Conservation (phyloP, 1,140 invertebrate species). For the Phthorimaea operculella region DNA sequence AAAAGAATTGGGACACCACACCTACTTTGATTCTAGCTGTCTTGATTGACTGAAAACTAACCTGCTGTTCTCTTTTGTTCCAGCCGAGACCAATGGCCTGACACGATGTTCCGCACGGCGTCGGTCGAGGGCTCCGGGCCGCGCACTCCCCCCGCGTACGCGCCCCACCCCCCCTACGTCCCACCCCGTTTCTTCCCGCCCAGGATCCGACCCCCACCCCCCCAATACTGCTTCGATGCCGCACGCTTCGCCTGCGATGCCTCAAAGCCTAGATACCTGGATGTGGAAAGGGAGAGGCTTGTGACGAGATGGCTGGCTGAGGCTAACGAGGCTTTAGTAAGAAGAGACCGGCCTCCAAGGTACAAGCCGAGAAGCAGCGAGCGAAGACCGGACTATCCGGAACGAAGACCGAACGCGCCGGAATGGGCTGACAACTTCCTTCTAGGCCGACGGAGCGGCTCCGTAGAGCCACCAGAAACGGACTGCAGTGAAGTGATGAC, state of each 20-base stretch:
- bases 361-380: constrained; percentile 59
- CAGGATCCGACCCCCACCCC: constrained; percentile 53
- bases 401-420: constrained; percentile 51
- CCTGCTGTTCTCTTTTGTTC: constrained; percentile 23
- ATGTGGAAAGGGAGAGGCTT: constrained; percentile 58
- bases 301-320: constrained; percentile 66
- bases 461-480: constrained; percentile 53
- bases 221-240: constrained; percentile 65
- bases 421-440: constrained; percentile 66
- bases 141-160: constrained; percentile 59
- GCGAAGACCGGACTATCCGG: constrained; percentile 47
- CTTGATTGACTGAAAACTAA: too few species aligned
- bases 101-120: constrained; percentile 59
- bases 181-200: constrained; percentile 56
- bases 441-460: constrained; percentile 49
- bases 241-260: constrained; percentile 63
- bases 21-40: too few species aligned
- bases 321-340: constrained; percentile 60
- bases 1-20: too few species aligned
- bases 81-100: constrained; percentile 56
- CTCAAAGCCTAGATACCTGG: constrained; percentile 58
- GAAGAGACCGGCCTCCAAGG: constrained; percentile 47
- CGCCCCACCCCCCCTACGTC: constrained; percentile 45
- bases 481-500: constrained; percentile 59
- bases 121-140: constrained; percentile 61